Conservation (phyloP, 2,113 vertebrate species). For the Oreocharis arfaki region DNA sequence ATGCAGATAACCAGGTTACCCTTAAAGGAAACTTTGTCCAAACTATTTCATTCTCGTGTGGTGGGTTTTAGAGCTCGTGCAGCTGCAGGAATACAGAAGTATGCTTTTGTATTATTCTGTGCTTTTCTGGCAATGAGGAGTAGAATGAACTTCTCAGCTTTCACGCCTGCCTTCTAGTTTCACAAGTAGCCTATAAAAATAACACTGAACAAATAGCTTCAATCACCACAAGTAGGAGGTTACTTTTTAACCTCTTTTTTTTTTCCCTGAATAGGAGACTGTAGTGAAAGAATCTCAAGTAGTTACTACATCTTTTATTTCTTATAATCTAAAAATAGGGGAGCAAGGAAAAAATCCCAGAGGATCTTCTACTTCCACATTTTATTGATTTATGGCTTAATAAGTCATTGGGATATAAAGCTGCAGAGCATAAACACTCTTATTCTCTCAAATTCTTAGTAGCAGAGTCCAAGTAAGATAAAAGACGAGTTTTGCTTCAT, state of each 20-base stretch:
- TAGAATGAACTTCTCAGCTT: background rate
- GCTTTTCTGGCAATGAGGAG: background rate
- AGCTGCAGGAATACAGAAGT: background rate
- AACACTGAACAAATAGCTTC: constrained; percentile 8
- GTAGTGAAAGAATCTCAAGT: background rate
- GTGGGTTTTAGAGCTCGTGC: background rate
- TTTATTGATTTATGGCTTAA: background rate
- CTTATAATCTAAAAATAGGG: background rate
- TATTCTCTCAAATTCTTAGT: background rate
- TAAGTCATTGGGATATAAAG: background rate
- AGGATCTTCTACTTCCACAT: background rate
- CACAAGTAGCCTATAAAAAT: constrained; percentile 18
- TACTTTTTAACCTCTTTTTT: background rate
- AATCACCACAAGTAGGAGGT: background rate
- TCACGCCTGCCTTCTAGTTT: background rate
- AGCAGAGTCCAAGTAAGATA: background rate
- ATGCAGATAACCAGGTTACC: background rate
- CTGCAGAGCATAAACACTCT: background rate
- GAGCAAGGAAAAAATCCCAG: background rate
- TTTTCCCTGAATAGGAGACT: background rate
- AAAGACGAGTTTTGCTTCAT: background rate
- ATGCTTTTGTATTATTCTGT: background rate
- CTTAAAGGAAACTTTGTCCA: background rate
- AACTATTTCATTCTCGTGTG: background rate
- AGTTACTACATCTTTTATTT: constrained; percentile 2